Evolutionary conservation across 2,888 invertebrate species (phyloP).

Genomic region (Morpho helenor): DNA sequence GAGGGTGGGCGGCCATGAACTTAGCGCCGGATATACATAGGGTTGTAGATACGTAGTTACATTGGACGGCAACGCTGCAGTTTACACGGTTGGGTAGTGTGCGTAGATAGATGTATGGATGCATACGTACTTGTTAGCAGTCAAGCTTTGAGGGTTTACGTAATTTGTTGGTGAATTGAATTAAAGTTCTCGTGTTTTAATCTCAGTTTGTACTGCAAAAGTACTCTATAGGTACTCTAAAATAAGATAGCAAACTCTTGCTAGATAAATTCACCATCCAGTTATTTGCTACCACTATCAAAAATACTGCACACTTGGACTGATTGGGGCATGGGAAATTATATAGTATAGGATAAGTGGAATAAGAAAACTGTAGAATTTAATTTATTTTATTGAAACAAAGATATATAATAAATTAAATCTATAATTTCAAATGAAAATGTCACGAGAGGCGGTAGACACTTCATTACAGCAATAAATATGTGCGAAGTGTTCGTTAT

Average conservation of each 20-base stretch:
- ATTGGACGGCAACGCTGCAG: constrained; percentile 62
- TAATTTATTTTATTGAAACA: no score
- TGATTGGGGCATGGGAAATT: no score
- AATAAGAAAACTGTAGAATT: no score
- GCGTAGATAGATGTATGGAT: constrained; percentile 39
- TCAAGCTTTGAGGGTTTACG: constrained; percentile 66
- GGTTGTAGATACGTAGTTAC: constrained; percentile 47
- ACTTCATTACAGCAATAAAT: constrained; percentile 24
- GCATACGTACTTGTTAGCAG: constrained; percentile 40
- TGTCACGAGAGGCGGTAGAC: not conserved
- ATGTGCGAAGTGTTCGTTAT: constrained; percentile 24
- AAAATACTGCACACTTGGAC: no score
- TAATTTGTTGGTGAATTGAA: constrained; percentile 67
- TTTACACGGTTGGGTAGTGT: constrained; percentile 48
- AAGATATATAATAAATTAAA: not conserved
- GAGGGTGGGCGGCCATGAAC: constrained; percentile 48
- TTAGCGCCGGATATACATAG: constrained; percentile 52
- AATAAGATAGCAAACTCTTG: no score
- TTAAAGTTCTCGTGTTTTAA: constrained; percentile 49
- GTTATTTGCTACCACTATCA: no score
- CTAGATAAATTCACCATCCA: no score
- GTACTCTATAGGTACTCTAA: constrained; percentile 33
- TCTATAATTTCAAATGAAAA: not conserved
- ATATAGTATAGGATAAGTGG: no score
- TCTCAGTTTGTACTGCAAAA: constrained; percentile 42